Evolutionary conservation across 1,140 invertebrate species (phyloP).

Genomic region (Heliconius congener): DNA sequence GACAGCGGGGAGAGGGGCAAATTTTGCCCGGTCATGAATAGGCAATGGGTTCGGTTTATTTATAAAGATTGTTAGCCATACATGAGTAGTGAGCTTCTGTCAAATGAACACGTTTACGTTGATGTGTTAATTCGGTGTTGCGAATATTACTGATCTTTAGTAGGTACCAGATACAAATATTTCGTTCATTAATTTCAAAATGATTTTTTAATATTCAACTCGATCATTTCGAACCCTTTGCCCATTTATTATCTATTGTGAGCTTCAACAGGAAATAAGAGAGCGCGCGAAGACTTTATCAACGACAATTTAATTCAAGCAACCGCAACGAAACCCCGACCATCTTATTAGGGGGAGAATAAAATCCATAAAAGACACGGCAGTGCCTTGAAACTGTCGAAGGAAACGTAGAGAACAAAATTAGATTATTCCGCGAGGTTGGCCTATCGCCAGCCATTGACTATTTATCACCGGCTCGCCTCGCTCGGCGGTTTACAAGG

Average conservation of each 20-base stretch:
- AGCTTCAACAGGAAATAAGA: slow-evolving; percentile 62
- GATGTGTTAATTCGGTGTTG: slow-evolving; percentile 9
- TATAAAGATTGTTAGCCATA: slow-evolving; percentile 78
- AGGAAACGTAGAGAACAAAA: slow-evolving; percentile 70
- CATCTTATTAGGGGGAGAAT: slow-evolving; percentile 76
- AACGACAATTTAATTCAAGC: slow-evolving; percentile 77
- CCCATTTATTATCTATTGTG: slow-evolving; percentile 52
- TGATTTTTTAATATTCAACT: slow-evolving; percentile 15
- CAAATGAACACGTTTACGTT: slow-evolving; percentile 70
- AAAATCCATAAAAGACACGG: slow-evolving; percentile 79
- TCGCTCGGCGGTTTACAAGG: slow-evolving; percentile 71
- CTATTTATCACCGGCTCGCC: slow-evolving; percentile 76
- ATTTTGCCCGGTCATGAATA: slow-evolving; percentile 81
- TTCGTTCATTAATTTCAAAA: slow-evolving; percentile 20
- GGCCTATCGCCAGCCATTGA: slow-evolving; percentile 76
- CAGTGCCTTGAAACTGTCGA: slow-evolving; percentile 54
- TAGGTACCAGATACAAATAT: background rate
- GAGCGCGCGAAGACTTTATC: slow-evolving; percentile 67
- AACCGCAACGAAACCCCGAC: slow-evolving; percentile 66
- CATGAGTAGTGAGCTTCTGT: slow-evolving; percentile 70
- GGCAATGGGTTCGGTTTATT: slow-evolving; percentile 80
- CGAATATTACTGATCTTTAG: background rate
- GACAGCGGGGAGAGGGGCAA: slow-evolving; percentile 63
- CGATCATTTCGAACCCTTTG: slow-evolving; percentile 40
- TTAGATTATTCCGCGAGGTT: slow-evolving; percentile 80